Evolutionary conservation across 2,797 vertebrate genomes (phyloP).

Genomic region (Sphaeramia orbicularis): DNA sequence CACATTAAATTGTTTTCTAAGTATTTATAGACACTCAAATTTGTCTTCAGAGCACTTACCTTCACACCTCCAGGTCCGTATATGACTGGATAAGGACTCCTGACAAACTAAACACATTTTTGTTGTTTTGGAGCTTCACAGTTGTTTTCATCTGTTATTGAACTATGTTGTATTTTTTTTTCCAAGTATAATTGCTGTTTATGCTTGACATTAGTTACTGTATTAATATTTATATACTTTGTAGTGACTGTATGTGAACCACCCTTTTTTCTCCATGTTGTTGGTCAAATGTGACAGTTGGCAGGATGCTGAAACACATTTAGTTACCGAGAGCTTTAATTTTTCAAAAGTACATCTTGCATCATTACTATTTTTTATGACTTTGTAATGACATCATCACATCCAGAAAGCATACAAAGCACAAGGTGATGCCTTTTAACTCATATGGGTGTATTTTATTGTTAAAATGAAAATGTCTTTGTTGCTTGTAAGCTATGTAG

Average conservation of each 20-base stretch:
- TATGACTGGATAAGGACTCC: slow-evolving; percentile 38
- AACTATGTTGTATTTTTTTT: slow-evolving; percentile 39
- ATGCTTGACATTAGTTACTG: slow-evolving; percentile 47
- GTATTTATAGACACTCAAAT: slow-evolving; percentile 40
- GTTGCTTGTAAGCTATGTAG: slow-evolving; percentile 60
- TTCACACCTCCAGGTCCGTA: slow-evolving; percentile 25
- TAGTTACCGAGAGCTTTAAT: slow-evolving; percentile 65
- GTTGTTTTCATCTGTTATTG: slow-evolving; percentile 43
- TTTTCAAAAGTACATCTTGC: slow-evolving; percentile 27
- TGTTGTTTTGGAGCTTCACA: slow-evolving; percentile 21
- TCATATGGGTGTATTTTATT: slow-evolving; percentile 54
- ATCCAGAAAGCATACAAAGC: slow-evolving; percentile 57
- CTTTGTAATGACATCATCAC: slow-evolving; percentile 32
- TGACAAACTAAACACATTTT: slow-evolving; percentile 31
- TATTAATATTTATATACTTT: slow-evolving; percentile 54
- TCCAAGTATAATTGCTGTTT: background rate
- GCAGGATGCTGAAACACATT: slow-evolving; percentile 37
- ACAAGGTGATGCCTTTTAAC: slow-evolving; percentile 71
- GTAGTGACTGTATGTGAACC: slow-evolving; percentile 41
- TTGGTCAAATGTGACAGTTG: slow-evolving; percentile 34
- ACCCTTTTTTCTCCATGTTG: slow-evolving; percentile 12
- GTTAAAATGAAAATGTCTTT: slow-evolving; percentile 40
- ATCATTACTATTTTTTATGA: slow-evolving; percentile 45
- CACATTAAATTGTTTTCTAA: slow-evolving; percentile 42
- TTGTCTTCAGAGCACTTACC: slow-evolving; percentile 38